A percentile compares a stretch with the other conserved stretches of the same genome.
phyloP scores from a whole-genome alignment of 2,797 vertebrate species.

The Carduelis carduelis region DNA sequence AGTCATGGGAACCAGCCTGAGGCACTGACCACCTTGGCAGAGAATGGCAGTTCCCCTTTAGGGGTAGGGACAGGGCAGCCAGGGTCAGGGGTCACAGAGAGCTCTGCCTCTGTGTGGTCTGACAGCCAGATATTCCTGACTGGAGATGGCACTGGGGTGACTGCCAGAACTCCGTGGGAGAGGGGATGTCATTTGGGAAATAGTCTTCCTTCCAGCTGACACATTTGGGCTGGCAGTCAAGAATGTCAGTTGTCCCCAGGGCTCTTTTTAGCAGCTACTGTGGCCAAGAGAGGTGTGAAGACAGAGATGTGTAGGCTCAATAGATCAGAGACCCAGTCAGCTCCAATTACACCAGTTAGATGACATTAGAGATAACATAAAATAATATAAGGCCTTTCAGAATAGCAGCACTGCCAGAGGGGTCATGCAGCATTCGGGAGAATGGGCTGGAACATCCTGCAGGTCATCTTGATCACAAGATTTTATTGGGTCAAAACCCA shows the following conservation, averaged over 20 bases:
- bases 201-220: slow-evolving; percentile 42
- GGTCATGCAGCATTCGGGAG: neutral
- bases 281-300: slow-evolving; percentile 45
- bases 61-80: neutral
- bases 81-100: neutral
- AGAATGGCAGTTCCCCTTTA: neutral
- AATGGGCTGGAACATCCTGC: neutral
- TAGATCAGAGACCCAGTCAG: slow-evolving; percentile 31
- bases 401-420: neutral
- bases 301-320: neutral
- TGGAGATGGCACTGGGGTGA: neutral
- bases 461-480: neutral
- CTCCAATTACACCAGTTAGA: slow-evolving; percentile 22
- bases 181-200: slow-evolving; percentile 17
- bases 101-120: neutral
- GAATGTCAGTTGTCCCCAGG: neutral
- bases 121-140: neutral
- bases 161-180: neutral
- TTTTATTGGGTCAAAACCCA: neutral
- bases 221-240: slow-evolving; percentile 27
- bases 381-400: neutral
- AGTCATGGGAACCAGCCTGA: neutral
- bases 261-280: slow-evolving; percentile 17
- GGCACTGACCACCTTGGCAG: fast-evolving
- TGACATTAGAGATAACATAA: slow-evolving; percentile 16